phyloP scores from a whole-genome alignment of 2,113 vertebrate genomes.

The Chiloscyllium plagiosum region DNA sequence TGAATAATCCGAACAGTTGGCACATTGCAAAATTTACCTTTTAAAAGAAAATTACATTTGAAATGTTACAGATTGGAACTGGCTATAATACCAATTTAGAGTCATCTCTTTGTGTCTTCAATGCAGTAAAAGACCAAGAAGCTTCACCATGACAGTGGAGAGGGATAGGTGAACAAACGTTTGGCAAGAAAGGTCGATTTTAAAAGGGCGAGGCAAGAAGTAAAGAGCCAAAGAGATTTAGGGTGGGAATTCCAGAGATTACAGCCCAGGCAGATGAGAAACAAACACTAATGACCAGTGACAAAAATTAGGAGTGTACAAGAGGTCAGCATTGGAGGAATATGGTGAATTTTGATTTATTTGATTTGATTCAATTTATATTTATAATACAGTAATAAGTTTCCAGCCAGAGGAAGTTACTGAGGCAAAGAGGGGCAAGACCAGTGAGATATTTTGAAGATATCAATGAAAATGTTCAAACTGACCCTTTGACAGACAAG shows the following conservation, averaged over 20 bases:
- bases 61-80: background rate
- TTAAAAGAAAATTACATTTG: background rate
- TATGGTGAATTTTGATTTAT: background rate
- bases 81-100: background rate
- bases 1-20: slow-evolving; percentile 40
- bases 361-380: no score
- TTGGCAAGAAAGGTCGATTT: no score
- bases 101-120: background rate
- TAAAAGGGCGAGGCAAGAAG: background rate
- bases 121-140: background rate
- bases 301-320: background rate
- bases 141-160: background rate
- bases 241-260: background rate
- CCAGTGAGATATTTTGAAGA: background rate
- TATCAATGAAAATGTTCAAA: background rate
- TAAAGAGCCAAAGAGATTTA: background rate
- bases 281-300: background rate
- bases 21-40: slow-evolving; percentile 42
- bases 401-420: background rate
- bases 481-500: background rate
- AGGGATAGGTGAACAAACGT: background rate
- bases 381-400: no score
- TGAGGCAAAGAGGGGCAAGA: background rate
- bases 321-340: background rate
- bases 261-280: background rate